These are phyloP conservation scores for Scopus umbretta DNA, from an alignment of 2,113 vertebrate genomes.

Conservation along the genomic window DNA sequence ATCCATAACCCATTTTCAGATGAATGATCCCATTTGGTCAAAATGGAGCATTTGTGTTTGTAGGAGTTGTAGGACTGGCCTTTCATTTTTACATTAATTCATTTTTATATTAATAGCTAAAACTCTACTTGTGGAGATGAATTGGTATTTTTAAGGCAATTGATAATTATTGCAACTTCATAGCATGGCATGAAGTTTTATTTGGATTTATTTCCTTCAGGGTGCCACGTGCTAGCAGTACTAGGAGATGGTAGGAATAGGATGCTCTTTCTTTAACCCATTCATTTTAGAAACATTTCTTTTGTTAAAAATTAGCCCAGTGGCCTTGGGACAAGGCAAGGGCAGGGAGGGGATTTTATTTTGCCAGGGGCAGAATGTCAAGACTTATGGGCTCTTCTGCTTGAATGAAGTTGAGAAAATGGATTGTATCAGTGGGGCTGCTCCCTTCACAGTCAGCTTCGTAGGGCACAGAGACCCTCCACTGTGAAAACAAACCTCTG, in stretches of 20 bases:
- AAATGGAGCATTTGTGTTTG: neutral
- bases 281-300: neutral
- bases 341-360: slow-evolving; percentile 7
- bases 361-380: slow-evolving; percentile 14
- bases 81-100: neutral
- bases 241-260: neutral
- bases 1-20: neutral
- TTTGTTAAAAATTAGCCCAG: slow-evolving; percentile 11
- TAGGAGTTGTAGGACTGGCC: neutral
- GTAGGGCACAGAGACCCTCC: neutral
- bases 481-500: neutral
- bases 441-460: slow-evolving; percentile 16
- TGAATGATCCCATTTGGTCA: neutral
- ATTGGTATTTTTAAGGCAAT: neutral
- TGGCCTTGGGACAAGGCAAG: neutral
- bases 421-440: neutral
- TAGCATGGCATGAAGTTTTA: neutral
- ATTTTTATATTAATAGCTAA: neutral
- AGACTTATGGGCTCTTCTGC: neutral
- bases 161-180: neutral
- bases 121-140: neutral
- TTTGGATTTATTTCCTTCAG: neutral
- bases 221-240: neutral
- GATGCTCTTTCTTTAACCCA: slow-evolving; percentile 13
- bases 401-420: slow-evolving; percentile 8